Conservation (phyloP, 2,797 vertebrate genomes). For the Salmo trutta region DNA sequence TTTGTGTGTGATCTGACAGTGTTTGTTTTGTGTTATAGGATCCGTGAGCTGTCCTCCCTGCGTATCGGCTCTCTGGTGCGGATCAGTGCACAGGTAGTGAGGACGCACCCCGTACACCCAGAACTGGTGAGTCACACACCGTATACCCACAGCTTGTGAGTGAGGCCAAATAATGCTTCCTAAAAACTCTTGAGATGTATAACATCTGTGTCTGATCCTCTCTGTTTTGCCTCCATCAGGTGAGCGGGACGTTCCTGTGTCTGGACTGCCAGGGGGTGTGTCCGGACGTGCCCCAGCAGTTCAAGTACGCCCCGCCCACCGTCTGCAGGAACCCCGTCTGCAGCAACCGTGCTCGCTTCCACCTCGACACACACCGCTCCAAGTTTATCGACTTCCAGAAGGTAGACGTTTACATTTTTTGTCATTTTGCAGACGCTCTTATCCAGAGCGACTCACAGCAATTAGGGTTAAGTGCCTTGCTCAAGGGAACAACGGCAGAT, state of each 20-base stretch:
- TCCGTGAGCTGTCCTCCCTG: conserved; percentile 91
- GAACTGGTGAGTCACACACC: conserved; percentile 81
- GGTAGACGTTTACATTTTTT: conserved; percentile 65
- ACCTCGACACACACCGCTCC: conserved; percentile 97
- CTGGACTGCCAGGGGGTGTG: conserved; percentile 94
- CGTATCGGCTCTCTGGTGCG: conserved; percentile 91
- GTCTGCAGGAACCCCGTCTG: conserved; percentile 98
- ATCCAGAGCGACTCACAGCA: no score
- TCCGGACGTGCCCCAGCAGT: conserved; percentile 95
- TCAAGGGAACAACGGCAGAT: no score
- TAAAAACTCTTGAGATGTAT: neutral
- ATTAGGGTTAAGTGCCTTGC: no score
- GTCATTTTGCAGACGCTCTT: no score
- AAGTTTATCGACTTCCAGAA: conserved; percentile 98
- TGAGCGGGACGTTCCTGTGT: conserved; percentile 92
- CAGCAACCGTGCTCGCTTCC: conserved; percentile 92
- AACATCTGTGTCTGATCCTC: neutral
- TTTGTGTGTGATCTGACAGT: neutral
- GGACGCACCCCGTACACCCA: conserved; percentile 95
- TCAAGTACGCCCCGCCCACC: conserved; percentile 95
- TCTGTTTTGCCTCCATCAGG: conserved; percentile 42
- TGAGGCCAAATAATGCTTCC: neutral
- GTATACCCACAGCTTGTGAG: neutral
- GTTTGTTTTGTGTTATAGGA: conserved; percentile 73
- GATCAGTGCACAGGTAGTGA: conserved; percentile 96